Conservation (phyloP, 2,113 vertebrate species). For the Cryptotis parvus region DNA sequence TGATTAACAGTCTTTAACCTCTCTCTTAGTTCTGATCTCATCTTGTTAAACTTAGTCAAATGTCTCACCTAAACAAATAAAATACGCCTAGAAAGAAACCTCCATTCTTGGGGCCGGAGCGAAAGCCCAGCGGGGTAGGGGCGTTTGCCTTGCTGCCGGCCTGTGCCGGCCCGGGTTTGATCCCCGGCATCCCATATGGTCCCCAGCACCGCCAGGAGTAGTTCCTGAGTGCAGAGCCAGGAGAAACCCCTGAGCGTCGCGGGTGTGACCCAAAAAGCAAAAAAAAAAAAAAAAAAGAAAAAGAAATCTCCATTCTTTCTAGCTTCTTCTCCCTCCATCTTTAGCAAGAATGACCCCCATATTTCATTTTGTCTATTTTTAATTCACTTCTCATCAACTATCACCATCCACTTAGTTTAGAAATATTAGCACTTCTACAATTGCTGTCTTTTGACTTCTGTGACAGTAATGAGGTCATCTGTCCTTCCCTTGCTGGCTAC, state of each 20-base stretch:
- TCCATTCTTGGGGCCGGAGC: no score
- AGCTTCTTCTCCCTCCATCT: neutral
- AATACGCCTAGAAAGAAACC: constrained; percentile 16
- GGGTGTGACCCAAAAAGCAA: no score
- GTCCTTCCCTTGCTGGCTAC: neutral
- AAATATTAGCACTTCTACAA: neutral
- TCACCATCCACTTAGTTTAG: neutral
- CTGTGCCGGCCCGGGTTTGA: no score
- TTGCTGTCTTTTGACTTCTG: constrained; percentile 1
- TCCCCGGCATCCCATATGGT: no score
- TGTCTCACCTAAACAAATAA: constrained; percentile 7
- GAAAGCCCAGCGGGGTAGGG: no score
- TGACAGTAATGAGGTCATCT: neutral
- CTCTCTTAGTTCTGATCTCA: constrained; percentile 41
- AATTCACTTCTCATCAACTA: neutral
- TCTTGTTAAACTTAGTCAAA: constrained; percentile 17
- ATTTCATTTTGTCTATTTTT: neutral
- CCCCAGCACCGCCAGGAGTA: no score
- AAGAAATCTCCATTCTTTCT: neutral
- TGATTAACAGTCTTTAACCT: constrained; percentile 30
- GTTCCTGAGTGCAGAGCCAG: no score
- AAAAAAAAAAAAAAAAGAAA: no score
- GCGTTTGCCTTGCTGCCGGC: no score
- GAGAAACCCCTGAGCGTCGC: no score
- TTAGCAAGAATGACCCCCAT: neutral